These are phyloP conservation scores for Drosophila stalkeri DNA, from an alignment of 2,888 invertebrate genomes.

Conservation along the genomic window DNA sequence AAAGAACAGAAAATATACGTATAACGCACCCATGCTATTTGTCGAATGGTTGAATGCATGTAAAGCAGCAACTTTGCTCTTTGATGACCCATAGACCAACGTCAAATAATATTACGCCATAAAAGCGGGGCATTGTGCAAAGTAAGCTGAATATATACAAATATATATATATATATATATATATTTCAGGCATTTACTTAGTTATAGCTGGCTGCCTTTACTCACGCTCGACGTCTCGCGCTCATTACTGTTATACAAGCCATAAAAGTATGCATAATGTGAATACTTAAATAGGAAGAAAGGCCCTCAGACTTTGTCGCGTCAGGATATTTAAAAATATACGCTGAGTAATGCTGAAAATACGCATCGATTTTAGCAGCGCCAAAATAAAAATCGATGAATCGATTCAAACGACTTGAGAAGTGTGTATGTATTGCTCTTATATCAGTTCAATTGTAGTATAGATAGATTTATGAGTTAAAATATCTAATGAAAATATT, in stretches of 20 bases:
- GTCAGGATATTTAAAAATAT: constrained; percentile 25
- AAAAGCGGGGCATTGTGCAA: constrained; percentile 47
- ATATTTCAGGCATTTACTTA: constrained; percentile 40
- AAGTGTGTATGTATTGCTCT: too few species aligned
- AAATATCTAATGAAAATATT: neutral
- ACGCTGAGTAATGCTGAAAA: constrained; percentile 18
- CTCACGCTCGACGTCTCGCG: neutral
- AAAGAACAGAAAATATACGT: constrained; percentile 33
- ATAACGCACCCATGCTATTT: constrained; percentile 30
- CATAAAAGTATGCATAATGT: constrained; percentile 54
- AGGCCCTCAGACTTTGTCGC: neutral
- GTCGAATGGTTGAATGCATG: constrained; percentile 16
- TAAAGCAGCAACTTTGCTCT: constrained; percentile 16
- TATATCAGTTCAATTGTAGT: too few species aligned
- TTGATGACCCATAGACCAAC: constrained; percentile 31
- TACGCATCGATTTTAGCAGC: constrained; percentile 26
- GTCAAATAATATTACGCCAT: constrained; percentile 66
- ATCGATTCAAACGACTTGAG: constrained; percentile 18
- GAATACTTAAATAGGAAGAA: constrained; percentile 20
- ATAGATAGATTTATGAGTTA: neutral
- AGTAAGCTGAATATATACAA: constrained; percentile 28
- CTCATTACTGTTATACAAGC: constrained; percentile 40
- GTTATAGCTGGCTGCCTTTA: constrained; percentile 38
- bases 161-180: neutral
- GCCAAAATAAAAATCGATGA: constrained; percentile 49